Evolutionary conservation across 2,888 invertebrate species (phyloP).

Genomic region (Mimas tiliae): DNA sequence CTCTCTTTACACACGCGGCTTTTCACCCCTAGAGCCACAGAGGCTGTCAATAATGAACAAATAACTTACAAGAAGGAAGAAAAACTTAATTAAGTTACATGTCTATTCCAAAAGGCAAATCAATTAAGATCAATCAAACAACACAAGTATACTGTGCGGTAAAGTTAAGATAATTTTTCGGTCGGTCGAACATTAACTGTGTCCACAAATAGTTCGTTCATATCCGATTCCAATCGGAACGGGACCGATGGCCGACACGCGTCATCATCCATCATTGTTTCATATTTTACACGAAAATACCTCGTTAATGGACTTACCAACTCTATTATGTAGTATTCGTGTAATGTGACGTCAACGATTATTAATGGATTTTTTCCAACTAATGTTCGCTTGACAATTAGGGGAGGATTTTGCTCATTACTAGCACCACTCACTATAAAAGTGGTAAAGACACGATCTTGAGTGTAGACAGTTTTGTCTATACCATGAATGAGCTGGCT

Average conservation of each 20-base stretch:
- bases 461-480: too few species aligned
- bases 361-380: too few species aligned
- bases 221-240: slow-evolving; percentile 44
- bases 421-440: too few species aligned
- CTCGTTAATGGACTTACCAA: slow-evolving; percentile 4
- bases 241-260: slow-evolving; percentile 34
- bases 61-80: neutral
- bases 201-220: slow-evolving; percentile 42
- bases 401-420: too few species aligned
- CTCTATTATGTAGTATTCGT: neutral
- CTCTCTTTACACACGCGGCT: too few species aligned
- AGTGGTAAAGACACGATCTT: too few species aligned
- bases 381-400: too few species aligned
- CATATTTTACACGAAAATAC: slow-evolving; percentile 26
- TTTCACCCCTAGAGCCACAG: too few species aligned
- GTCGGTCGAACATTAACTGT: slow-evolving; percentile 40
- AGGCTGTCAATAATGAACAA: too few species aligned
- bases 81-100: slow-evolving; percentile 4
- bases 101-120: neutral
- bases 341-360: neutral
- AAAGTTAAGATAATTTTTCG: slow-evolving; percentile 24
- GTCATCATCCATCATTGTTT: slow-evolving; percentile 47
- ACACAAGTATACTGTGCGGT: neutral
- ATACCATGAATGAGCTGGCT: too few species aligned
- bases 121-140: slow-evolving; percentile 14